phyloP scores from a whole-genome alignment of 2,113 vertebrate species.

The Sorex fumeus region DNA sequence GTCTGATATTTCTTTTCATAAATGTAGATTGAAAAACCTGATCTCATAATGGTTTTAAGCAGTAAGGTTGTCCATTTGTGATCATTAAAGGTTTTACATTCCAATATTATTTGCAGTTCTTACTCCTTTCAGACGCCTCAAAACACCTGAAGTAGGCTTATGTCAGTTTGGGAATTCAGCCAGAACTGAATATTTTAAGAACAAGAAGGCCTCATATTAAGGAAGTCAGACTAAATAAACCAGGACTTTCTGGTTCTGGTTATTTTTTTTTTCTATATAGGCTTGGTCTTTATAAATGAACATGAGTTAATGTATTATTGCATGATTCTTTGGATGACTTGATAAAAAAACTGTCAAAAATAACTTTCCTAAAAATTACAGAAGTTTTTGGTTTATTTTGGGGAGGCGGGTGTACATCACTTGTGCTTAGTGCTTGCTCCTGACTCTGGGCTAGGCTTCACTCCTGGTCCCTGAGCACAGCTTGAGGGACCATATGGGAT shows the following conservation, averaged over 20 bases:
- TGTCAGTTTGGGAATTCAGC: conserved; percentile 76
- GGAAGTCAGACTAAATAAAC: conserved; percentile 84
- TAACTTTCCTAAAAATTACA: conserved; percentile 18
- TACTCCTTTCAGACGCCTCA: conserved; percentile 63
- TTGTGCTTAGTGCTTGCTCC: too few species aligned
- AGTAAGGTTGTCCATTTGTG: conserved; percentile 46
- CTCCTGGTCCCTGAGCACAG: too few species aligned
- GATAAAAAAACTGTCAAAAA: conserved; percentile 75
- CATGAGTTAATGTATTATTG: conserved; percentile 71
- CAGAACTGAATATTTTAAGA: conserved; percentile 76
- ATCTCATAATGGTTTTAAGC: conserved; percentile 43
- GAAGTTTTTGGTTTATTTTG: too few species aligned
- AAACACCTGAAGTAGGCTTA: conserved; percentile 80
- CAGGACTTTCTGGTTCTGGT: conserved; percentile 82
- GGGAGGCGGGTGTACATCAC: too few species aligned
- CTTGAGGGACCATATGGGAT: too few species aligned
- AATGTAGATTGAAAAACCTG: conserved; percentile 27
- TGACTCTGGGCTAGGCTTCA: too few species aligned
- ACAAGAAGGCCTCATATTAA: conserved; percentile 80
- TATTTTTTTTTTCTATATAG: conserved; percentile 67
- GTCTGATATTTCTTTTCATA: conserved; percentile 55
- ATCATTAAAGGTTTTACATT: conserved; percentile 62
- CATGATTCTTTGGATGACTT: conserved; percentile 77
- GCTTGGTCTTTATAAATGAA: conserved; percentile 81
- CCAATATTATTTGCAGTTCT: conserved; percentile 59